Percentiles rank a stretch among this genome's conserved stretches.
Conservation (phyloP, 2,888 invertebrate species). For the Philhelius pedissequus region DNA sequence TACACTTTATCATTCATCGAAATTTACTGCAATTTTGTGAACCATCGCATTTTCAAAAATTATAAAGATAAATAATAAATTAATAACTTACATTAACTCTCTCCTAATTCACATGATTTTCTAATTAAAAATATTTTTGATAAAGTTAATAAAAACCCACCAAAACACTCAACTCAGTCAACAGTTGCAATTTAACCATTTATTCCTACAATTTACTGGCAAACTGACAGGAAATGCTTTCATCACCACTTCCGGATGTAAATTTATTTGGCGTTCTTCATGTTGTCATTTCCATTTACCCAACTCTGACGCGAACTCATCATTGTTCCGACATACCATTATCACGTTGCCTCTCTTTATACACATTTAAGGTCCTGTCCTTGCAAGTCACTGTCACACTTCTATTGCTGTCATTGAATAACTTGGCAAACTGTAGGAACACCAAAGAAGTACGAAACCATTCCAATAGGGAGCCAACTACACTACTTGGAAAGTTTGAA, state of each 20-base stretch:
- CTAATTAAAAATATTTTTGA: too few species aligned
- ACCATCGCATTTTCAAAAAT: too few species aligned
- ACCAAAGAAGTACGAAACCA: background rate
- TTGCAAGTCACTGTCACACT: constrained; percentile 12
- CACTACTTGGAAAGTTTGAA: background rate
- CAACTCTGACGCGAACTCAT: background rate
- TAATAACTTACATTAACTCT: too few species aligned
- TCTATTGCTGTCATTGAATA: constrained; percentile 28
- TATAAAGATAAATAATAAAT: too few species aligned
- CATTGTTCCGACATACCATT: constrained; percentile 31
- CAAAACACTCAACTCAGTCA: background rate
- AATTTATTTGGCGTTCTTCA: constrained; percentile 47
- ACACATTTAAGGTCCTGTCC: constrained; percentile 8
- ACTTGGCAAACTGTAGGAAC: constrained; percentile 2
- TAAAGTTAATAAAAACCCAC: too few species aligned
- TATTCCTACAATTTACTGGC: background rate
- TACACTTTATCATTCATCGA: too few species aligned
- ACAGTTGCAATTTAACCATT: background rate
- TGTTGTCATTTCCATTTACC: constrained; percentile 44
- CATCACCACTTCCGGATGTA: constrained; percentile 57
- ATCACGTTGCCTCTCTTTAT: background rate
- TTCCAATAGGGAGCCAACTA: background rate
- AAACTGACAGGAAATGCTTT: constrained; percentile 38
- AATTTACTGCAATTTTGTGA: too few species aligned
- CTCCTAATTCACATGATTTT: too few species aligned